Percentiles rank a stretch among this genome's conserved stretches.
Evolutionary conservation across 2,113 vertebrate genomes (phyloP).

Genomic region (Regulus satrapa): DNA sequence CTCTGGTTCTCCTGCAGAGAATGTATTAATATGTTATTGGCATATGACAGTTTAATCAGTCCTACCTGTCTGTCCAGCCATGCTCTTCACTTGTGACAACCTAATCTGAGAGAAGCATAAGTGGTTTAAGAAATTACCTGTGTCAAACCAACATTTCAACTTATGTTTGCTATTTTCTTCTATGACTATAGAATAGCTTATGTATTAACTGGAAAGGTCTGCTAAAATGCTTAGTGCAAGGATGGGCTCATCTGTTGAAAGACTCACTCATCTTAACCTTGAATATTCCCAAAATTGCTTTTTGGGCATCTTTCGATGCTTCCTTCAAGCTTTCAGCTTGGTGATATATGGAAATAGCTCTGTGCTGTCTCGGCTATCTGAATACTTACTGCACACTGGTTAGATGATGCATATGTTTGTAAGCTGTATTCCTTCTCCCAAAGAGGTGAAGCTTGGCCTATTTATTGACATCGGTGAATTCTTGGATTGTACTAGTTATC

Average conservation of each 20-base stretch:
- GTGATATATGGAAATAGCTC: neutral
- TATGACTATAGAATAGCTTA: neutral
- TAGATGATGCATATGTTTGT: neutral
- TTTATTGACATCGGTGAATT: neutral
- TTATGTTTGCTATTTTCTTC: neutral
- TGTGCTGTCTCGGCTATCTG: neutral
- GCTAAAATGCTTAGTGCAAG: neutral
- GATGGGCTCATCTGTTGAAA: neutral
- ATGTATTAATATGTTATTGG: neutral
- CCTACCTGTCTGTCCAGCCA: neutral
- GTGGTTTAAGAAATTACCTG: neutral
- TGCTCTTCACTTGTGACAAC: neutral
- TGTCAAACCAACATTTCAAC: neutral
- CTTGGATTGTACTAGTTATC: neutral
- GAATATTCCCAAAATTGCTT: neutral
- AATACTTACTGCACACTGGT: neutral
- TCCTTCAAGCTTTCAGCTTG: neutral
- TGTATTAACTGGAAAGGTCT: neutral
- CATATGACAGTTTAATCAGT: constrained; percentile 35
- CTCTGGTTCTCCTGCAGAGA: neutral
- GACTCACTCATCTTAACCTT: neutral
- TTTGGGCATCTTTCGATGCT: neutral
- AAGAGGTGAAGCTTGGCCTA: neutral
- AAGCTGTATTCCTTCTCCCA: neutral
- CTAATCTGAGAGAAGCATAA: constrained; percentile 14